These are phyloP conservation scores for Xylocopa sonorina DNA, from an alignment of 1,140 invertebrate genomes.

Conservation along the genomic window DNA sequence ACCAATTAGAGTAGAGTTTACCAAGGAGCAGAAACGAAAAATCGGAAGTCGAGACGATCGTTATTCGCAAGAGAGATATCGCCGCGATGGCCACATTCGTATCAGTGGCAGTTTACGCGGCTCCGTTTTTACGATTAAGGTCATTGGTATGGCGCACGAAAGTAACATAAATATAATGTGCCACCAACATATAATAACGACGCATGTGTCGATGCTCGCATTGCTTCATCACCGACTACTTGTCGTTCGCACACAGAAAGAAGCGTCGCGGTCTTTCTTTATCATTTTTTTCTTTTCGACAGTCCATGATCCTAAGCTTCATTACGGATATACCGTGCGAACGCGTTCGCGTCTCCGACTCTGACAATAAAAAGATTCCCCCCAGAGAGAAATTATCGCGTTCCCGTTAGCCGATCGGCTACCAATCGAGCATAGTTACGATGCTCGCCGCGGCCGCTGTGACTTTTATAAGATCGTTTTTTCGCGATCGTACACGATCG, in stretches of 20 bases:
- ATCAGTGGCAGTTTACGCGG: constrained; percentile 26
- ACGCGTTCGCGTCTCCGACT: constrained; percentile 42
- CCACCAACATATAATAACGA: constrained; percentile 58
- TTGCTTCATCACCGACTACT: constrained; percentile 46
- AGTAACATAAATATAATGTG: constrained; percentile 29
- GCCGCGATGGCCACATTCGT: constrained; percentile 11
- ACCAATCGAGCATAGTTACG: constrained; percentile 30
- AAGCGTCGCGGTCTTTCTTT: too few species aligned
- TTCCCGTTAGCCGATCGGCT: constrained; percentile 60
- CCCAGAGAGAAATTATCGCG: constrained; percentile 57
- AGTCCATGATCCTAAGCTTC: constrained; percentile 13
- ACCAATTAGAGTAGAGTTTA: background rate
- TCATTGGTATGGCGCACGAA: constrained; percentile 35
- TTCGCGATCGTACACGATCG: background rate
- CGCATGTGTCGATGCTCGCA: constrained; percentile 38
- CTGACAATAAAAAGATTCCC: constrained; percentile 59
- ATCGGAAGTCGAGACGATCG: background rate
- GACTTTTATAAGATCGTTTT: constrained; percentile 58
- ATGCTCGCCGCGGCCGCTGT: constrained; percentile 6
- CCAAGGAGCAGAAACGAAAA: too few species aligned
- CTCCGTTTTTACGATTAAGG: constrained; percentile 55
- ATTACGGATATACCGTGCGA: constrained; percentile 29
- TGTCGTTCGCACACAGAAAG: constrained; percentile 10
- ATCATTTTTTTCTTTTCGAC: constrained; percentile 50
- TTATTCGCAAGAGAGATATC: background rate